phyloP scores from a whole-genome alignment of 2,113 vertebrate genomes.

The Hyperoodon ampullatus region DNA sequence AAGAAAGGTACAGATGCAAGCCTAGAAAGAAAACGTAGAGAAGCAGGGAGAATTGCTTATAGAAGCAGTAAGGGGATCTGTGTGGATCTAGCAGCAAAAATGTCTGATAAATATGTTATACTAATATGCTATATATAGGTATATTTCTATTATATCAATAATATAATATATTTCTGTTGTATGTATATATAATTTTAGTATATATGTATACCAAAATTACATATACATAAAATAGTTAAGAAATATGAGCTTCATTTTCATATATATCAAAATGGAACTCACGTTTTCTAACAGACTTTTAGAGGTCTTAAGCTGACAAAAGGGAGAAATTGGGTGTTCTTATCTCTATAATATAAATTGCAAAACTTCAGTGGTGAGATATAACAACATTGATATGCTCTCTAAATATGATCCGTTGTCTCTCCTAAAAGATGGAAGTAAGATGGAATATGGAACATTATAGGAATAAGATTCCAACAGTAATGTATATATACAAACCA shows the following conservation, averaged over 20 bases:
- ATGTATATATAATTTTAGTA: not conserved
- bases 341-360: not conserved
- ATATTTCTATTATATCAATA: not conserved
- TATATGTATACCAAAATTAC: not conserved
- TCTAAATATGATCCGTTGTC: not conserved
- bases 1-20: not conserved
- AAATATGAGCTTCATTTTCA: not conserved
- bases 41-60: not conserved
- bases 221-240: not conserved
- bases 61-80: not conserved
- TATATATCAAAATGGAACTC: not conserved
- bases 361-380: not conserved
- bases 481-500: not conserved
- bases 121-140: not conserved
- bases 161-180: not conserved
- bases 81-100: not conserved
- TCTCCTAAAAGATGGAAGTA: not conserved
- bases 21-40: not conserved
- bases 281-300: not conserved
- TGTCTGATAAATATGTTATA: not conserved
- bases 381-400: not conserved
- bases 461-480: not conserved
- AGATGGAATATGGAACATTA: not conserved
- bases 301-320: not conserved
- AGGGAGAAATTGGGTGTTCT: not conserved